Percentiles rank a stretch among this genome's conserved stretches.
Evolutionary conservation across 2,113 vertebrate genomes (phyloP).

Genomic region (Halichoeres trimaculatus): DNA sequence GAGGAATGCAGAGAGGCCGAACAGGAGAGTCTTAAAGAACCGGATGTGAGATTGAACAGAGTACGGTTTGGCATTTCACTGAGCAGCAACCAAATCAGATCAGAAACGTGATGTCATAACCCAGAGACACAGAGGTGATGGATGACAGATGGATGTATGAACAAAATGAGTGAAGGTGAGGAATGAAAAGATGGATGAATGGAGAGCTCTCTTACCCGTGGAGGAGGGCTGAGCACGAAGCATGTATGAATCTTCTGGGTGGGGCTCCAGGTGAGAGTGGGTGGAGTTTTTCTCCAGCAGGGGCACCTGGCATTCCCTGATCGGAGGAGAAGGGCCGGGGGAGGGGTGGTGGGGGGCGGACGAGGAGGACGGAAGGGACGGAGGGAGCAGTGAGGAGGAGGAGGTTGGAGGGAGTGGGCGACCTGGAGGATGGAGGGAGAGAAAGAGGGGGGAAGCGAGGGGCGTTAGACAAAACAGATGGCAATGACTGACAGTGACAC

Average conservation of each 20-base stretch:
- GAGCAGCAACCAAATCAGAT: conserved; percentile 46
- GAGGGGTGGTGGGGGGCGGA: conserved; percentile 91
- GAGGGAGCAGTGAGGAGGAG: conserved; percentile 96
- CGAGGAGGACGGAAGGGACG: conserved; percentile 94
- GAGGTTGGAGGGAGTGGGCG: conserved; percentile 98
- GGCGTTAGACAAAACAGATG: conserved; percentile 78
- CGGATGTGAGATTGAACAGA: conserved; percentile 48
- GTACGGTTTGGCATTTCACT: conserved; percentile 34
- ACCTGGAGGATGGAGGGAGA: conserved; percentile 93
- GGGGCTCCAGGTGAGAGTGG: conserved; percentile 98
- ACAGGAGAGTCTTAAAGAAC: conserved; percentile 28
- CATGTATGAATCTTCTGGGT: conserved; percentile 97
- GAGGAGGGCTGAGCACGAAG: conserved; percentile 91
- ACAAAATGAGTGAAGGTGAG: conserved; percentile 35
- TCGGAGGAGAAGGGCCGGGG: conserved; percentile 91
- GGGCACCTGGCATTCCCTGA: conserved; percentile 96
- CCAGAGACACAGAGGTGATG: conserved; percentile 37
- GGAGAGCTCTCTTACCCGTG: conserved; percentile 88
- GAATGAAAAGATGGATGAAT: conserved; percentile 17
- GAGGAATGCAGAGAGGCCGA: conserved; percentile 32
- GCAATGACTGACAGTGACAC: conserved; percentile 66
- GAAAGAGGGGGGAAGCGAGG: conserved; percentile 55
- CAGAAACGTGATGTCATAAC: conserved; percentile 50
- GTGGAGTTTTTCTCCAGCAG: conserved; percentile 99
- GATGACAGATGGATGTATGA: conserved; percentile 34